Percentiles rank a stretch among this genome's conserved stretches.
phyloP scores from a whole-genome alignment of 2,113 vertebrate species.

The Nestor notabilis region DNA sequence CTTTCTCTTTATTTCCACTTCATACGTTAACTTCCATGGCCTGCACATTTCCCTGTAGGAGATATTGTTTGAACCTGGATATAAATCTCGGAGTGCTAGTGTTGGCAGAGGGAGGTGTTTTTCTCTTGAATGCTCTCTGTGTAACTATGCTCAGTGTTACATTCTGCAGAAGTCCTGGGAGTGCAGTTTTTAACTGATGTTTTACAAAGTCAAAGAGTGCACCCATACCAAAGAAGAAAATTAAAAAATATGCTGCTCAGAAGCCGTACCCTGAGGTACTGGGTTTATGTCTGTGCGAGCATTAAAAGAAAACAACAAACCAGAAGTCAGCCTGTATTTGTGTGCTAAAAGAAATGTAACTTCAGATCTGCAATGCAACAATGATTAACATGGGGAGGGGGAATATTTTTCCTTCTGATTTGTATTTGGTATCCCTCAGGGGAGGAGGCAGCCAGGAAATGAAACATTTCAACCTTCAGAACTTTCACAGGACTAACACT shows the following conservation, averaged over 20 bases:
- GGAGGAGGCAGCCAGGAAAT: neutral
- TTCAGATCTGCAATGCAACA: neutral
- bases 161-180: neutral
- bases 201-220: constrained; percentile 58
- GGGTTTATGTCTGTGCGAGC: neutral
- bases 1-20: neutral
- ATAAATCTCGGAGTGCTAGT: neutral
- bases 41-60: neutral
- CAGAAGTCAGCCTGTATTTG: neutral
- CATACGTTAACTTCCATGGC: neutral
- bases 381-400: neutral
- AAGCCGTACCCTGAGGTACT: neutral
- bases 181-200: constrained; percentile 42
- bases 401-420: neutral
- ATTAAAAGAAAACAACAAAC: neutral
- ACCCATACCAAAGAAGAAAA: constrained; percentile 13
- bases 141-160: constrained; percentile 10
- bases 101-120: neutral
- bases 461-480: neutral
- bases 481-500: neutral
- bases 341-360: neutral
- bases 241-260: neutral
- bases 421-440: neutral
- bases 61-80: constrained; percentile 18
- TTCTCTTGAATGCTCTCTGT: constrained; percentile 10